A percentile compares a stretch with the other conserved stretches of the same genome.
These are phyloP conservation scores for Rutilus rutilus DNA, from an alignment of 2,113 vertebrate species.

Conservation along the genomic window DNA sequence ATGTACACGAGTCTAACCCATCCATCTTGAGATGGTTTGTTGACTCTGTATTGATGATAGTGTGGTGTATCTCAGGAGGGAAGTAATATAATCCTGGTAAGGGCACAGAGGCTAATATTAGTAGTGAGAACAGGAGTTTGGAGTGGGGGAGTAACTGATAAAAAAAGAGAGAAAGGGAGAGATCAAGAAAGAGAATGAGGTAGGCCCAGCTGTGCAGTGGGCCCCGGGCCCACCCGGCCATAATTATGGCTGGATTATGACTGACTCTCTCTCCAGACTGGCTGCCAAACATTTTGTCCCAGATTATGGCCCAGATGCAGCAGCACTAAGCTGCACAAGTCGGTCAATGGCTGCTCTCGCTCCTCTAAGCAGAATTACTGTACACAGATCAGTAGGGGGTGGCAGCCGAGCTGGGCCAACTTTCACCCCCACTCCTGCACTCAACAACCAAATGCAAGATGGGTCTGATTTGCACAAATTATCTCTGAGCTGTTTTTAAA, in stretches of 20 bases:
- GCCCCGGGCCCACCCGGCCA: slow-evolving; percentile 39
- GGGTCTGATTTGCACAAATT: slow-evolving; percentile 45
- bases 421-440: not conserved
- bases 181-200: slow-evolving; percentile 31
- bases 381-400: slow-evolving; percentile 27
- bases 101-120: slow-evolving; percentile 46
- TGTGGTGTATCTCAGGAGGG: slow-evolving; percentile 24
- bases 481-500: slow-evolving; percentile 7
- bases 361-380: slow-evolving; percentile 38
- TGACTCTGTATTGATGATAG: slow-evolving; percentile 37
- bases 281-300: slow-evolving; percentile 64
- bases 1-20: not conserved
- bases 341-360: slow-evolving; percentile 45
- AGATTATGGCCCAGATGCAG: slow-evolving; percentile 62
- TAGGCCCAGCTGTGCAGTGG: slow-evolving; percentile 46
- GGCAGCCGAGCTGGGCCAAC: slow-evolving; percentile 5
- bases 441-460: slow-evolving; percentile 11
- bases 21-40: slow-evolving; percentile 12
- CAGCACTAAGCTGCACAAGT: slow-evolving; percentile 50
- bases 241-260: slow-evolving; percentile 62
- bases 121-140: slow-evolving; percentile 7
- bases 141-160: slow-evolving; percentile 19
- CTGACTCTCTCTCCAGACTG: slow-evolving; percentile 44
- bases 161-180: slow-evolving; percentile 33
- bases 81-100: slow-evolving; percentile 50